Evolutionary conservation across 2,888 invertebrate species (phyloP).

Genomic region (Hyposoter didymator): DNA sequence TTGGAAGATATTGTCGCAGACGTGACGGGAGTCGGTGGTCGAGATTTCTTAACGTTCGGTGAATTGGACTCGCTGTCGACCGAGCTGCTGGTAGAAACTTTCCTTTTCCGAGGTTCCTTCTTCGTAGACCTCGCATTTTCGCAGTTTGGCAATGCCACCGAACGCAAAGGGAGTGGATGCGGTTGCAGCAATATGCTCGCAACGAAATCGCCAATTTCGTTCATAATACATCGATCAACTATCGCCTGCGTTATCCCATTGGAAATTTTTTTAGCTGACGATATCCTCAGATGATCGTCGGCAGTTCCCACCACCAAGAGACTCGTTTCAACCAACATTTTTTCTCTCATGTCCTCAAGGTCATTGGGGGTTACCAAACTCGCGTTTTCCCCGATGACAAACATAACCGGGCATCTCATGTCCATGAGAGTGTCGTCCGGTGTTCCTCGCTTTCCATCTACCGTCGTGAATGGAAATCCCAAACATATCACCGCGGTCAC

Average conservation of each 20-base stretch:
- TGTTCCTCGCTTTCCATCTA: constrained; percentile 90
- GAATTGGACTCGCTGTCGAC: constrained; percentile 85
- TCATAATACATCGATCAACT: constrained; percentile 91
- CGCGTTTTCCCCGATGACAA: constrained; percentile 92
- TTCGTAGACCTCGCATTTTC: constrained; percentile 73
- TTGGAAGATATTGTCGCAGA: constrained; percentile 57
- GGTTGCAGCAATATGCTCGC: constrained; percentile 86
- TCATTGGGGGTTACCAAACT: constrained; percentile 89
- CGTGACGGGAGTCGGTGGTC: constrained; percentile 78
- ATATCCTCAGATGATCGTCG: constrained; percentile 90
- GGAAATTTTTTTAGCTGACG: constrained; percentile 88
- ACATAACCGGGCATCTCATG: constrained; percentile 90
- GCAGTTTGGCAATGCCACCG: constrained; percentile 72
- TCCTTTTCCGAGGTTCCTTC: constrained; percentile 84
- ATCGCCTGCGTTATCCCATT: constrained; percentile 92
- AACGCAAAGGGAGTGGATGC: constrained; percentile 86
- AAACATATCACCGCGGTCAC: constrained; percentile 91
- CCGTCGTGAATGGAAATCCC: constrained; percentile 91
- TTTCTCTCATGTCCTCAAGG: constrained; percentile 91
- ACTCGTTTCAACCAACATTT: constrained; percentile 91
- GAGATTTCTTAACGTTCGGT: constrained; percentile 84
- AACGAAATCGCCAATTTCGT: constrained; percentile 88
- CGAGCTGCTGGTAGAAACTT: constrained; percentile 85
- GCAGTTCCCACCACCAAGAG: constrained; percentile 92
- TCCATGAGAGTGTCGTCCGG: constrained; percentile 91